These are phyloP conservation scores for Troides aeacus DNA, from an alignment of 2,888 invertebrate species.

Conservation along the genomic window DNA sequence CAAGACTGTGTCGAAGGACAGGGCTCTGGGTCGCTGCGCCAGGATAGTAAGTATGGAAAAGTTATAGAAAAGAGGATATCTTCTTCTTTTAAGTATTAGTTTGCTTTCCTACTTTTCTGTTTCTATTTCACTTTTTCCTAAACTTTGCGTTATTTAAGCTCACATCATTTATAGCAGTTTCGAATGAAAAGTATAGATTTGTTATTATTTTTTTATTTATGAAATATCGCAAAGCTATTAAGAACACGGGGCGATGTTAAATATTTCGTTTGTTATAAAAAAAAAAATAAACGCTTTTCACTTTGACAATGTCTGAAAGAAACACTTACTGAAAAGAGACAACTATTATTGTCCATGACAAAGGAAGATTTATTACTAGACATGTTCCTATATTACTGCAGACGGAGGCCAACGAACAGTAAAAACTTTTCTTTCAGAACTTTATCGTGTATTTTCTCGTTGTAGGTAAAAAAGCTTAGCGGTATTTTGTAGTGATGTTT, in stretches of 20 bases:
- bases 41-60: no score
- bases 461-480: no score
- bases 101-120: no score
- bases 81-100: no score
- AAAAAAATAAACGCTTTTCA: neutral
- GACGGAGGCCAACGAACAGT: neutral
- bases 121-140: no score
- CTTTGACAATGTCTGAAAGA: neutral
- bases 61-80: no score
- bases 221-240: neutral
- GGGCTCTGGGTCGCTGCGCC: no score
- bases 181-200: neutral
- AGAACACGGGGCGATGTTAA: neutral
- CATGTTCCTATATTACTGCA: slow-evolving; percentile 1
- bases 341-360: slow-evolving; percentile 1
- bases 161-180: neutral
- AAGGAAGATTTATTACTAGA: slow-evolving; percentile 1
- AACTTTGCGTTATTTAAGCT: no score
- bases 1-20: no score
- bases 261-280: neutral
- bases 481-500: no score
- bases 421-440: neutral
- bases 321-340: slow-evolving; percentile 1
- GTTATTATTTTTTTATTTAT: neutral
- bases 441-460: neutral